phyloP scores from a whole-genome alignment of 1,140 invertebrate genomes.

The Drosophila rhopaloa region DNA sequence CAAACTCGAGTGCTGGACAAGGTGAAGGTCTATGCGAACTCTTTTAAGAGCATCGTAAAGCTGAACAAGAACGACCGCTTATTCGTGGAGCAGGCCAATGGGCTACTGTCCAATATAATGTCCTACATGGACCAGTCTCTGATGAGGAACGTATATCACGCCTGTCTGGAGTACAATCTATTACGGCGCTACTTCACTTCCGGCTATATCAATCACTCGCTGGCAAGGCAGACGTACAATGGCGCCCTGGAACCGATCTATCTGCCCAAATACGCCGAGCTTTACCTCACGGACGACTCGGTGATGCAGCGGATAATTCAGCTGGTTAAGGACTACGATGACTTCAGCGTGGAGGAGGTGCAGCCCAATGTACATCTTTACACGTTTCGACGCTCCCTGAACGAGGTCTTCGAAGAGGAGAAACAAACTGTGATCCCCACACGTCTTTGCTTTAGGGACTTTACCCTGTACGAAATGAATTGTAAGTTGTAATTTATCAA shows the following conservation, averaged over 20 bases:
- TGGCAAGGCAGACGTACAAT: constrained; percentile 9
- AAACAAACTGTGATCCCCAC: constrained; percentile 58
- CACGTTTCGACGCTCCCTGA: constrained; percentile 46
- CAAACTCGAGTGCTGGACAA: constrained; percentile 58
- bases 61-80: constrained; percentile 58
- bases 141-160: constrained; percentile 57
- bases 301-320: constrained; percentile 56
- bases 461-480: constrained; percentile 72
- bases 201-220: constrained; percentile 40
- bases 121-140: constrained; percentile 47
- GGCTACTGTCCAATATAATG: constrained; percentile 40
- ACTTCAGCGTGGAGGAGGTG: constrained; percentile 53
- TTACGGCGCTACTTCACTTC: constrained; percentile 57
- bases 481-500: not conserved
- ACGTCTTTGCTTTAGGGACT: constrained; percentile 73
- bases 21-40: constrained; percentile 56
- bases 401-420: constrained; percentile 64
- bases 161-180: constrained; percentile 67
- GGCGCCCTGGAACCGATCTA: constrained; percentile 26
- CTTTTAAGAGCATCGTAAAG: constrained; percentile 67
- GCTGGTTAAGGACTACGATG: constrained; percentile 56
- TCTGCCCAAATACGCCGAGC: constrained; percentile 61
- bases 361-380: constrained; percentile 50
- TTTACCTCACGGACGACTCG: constrained; percentile 65
- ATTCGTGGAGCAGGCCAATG: constrained; percentile 63